These are phyloP conservation scores for Nemotelus nigrinus DNA, from an alignment of 2,888 invertebrate genomes.

Conservation along the genomic window DNA sequence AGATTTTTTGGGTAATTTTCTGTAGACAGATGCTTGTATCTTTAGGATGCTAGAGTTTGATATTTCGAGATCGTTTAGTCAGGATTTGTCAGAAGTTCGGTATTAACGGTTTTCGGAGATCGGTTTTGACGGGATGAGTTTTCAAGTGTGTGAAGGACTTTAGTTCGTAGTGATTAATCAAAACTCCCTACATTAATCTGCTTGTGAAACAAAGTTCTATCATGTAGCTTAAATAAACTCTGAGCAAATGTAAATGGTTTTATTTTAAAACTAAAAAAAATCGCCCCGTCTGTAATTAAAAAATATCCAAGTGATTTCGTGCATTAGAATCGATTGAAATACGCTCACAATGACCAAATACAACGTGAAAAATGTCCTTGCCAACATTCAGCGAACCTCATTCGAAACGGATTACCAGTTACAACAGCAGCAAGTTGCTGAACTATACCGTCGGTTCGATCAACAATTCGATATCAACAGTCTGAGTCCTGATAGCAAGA, in stretches of 20 bases:
- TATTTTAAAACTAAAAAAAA: background rate
- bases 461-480: slow-evolving; percentile 34
- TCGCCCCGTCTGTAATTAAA: background rate
- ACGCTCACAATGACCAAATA: slow-evolving; percentile 44
- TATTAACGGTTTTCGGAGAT: background rate
- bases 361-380: slow-evolving; percentile 25
- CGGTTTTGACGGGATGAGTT: background rate
- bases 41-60: slow-evolving; percentile 1
- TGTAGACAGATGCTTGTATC: slow-evolving; percentile 21
- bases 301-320: background rate
- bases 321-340: background rate
- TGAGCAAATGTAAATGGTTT: background rate
- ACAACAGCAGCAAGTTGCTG: slow-evolving; percentile 46
- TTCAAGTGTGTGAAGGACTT: no score
- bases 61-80: slow-evolving; percentile 14
- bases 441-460: slow-evolving; percentile 43
- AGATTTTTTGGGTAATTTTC: slow-evolving; percentile 21
- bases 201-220: no score
- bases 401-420: slow-evolving; percentile 43
- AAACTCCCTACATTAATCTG: no score
- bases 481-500: slow-evolving; percentile 41
- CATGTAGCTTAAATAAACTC: no score
- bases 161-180: no score
- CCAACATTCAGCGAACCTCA: slow-evolving; percentile 26
- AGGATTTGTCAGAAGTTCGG: slow-evolving; percentile 4